A percentile compares a stretch with the other conserved stretches of the same genome.
Evolutionary conservation across 2,888 invertebrate species (phyloP).

Genomic region (Deilephila porcellus): DNA sequence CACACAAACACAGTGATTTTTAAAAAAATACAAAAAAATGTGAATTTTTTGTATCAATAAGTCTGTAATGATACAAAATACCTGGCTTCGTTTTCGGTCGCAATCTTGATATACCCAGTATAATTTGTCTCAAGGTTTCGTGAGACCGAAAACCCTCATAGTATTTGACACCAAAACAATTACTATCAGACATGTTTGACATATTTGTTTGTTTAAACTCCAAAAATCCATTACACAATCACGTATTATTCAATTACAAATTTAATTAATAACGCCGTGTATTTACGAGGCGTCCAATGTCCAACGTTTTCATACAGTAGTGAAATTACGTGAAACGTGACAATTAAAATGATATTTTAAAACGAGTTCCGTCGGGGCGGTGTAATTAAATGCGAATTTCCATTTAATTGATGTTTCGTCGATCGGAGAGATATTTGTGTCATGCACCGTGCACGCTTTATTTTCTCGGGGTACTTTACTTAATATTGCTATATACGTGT

Average conservation of each 20-base stretch:
- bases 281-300: not conserved
- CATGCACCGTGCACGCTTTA: no score
- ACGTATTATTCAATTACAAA: conserved; percentile 1
- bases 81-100: no score
- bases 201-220: not conserved
- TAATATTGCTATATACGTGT: no score
- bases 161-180: not conserved
- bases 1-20: no score
- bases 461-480: no score
- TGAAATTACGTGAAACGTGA: conserved; percentile 1
- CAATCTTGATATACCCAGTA: no score
- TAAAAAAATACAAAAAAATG: no score
- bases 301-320: not conserved
- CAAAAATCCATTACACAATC: not conserved
- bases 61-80: no score
- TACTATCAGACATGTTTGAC: not conserved
- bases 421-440: no score
- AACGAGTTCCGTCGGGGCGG: not conserved
- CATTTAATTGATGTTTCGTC: not conserved
- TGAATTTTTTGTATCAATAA: no score
- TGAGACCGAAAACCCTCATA: no score
- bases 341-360: not conserved
- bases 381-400: conserved; percentile 2
- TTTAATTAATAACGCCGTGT: not conserved
- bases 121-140: not conserved